These are phyloP conservation scores for Lottia scabra DNA, from an alignment of 2,888 invertebrate species.

Conservation along the genomic window DNA sequence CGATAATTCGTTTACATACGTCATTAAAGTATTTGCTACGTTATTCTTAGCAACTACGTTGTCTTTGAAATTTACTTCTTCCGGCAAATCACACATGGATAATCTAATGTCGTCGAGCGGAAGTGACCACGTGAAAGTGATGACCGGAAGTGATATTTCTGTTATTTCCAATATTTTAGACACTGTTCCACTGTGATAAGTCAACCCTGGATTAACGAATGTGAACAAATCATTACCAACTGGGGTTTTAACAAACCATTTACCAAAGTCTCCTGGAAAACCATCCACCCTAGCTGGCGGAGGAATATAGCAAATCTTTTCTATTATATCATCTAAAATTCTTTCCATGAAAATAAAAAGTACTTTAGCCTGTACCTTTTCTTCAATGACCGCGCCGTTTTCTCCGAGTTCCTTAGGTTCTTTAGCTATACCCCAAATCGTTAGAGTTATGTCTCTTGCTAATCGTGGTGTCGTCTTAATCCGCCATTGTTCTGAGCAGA, in stretches of 20 bases:
- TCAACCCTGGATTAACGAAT: neutral
- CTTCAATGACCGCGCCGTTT: neutral
- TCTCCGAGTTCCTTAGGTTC: neutral
- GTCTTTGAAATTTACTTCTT: neutral
- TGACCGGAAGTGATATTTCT: neutral
- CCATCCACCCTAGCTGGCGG: neutral
- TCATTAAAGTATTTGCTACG: neutral
- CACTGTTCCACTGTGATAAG: neutral
- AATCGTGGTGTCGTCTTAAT: neutral
- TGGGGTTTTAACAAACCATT: neutral
- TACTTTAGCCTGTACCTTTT: neutral
- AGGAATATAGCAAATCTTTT: neutral
- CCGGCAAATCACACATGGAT: neutral
- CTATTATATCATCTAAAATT: neutral
- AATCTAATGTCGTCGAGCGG: neutral
- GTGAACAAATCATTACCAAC: neutral
- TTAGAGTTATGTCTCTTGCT: neutral
- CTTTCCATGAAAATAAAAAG: neutral
- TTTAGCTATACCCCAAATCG: neutral
- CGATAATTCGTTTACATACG: neutral
- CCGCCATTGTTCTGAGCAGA: neutral
- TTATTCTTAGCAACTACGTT: neutral
- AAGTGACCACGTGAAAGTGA: neutral
- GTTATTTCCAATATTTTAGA: neutral
- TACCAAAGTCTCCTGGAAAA: neutral